A percentile compares a stretch with the other conserved stretches of the same genome.
phyloP scores from a whole-genome alignment of 1,140 invertebrate genomes.

The Hermetia illucens region DNA sequence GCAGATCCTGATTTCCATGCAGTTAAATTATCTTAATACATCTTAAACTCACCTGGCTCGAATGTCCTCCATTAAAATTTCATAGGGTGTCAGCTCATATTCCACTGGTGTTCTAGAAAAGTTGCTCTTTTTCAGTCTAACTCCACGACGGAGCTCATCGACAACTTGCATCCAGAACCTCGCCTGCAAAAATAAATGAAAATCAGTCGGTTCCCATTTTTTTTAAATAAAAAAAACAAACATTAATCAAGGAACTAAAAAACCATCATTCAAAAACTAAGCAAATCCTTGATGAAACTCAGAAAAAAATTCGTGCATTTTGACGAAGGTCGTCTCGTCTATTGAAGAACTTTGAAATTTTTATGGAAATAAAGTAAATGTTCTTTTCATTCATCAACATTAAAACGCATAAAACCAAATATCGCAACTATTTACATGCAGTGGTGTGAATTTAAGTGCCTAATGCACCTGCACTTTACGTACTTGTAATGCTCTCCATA shows the following conservation, averaged over 20 bases:
- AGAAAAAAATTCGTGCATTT: not conserved
- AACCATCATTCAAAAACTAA: constrained; percentile 1
- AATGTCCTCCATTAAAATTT: constrained; percentile 95
- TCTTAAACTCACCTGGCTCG: constrained; percentile 47
- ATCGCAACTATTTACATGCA: too few relatives aligned
- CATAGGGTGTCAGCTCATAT: constrained; percentile 92
- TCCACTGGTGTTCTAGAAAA: constrained; percentile 57
- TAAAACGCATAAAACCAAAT: too few relatives aligned
- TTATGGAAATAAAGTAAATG: not conserved
- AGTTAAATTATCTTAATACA: too few relatives aligned
- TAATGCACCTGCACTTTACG: too few relatives aligned
- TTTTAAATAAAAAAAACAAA: constrained; percentile 12
- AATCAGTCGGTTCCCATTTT: constrained; percentile 13
- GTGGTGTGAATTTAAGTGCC: too few relatives aligned
- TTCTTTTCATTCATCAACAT: too few relatives aligned
- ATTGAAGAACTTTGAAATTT: not conserved
- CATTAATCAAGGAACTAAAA: not conserved
- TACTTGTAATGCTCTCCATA: constrained; percentile 63
- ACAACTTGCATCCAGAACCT: constrained; percentile 96
- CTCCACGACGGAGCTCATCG: constrained; percentile 61
- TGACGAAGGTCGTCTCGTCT: not conserved
- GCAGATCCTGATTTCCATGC: too few relatives aligned
- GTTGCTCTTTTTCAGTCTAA: constrained; percentile 84
- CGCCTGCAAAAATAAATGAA: constrained; percentile 55
- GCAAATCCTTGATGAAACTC: not conserved